Evolutionary conservation across 2,888 invertebrate genomes (phyloP).

Genomic region (Drosophila algonquin): DNA sequence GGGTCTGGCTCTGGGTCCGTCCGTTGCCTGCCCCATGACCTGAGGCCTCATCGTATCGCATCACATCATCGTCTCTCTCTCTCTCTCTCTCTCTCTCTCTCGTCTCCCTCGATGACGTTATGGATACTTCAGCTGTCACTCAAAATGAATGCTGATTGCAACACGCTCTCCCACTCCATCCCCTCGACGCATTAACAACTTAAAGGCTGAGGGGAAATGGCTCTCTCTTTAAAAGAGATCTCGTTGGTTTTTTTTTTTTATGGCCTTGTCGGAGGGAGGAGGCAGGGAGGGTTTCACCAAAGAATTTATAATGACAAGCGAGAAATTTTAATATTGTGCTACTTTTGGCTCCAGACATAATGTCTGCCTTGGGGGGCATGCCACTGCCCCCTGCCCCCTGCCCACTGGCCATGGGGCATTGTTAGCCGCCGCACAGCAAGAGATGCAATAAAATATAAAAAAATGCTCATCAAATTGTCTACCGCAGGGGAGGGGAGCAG

Average conservation of each 20-base stretch:
- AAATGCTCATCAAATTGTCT: conserved; percentile 63
- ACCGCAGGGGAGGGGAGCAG: conserved; percentile 4
- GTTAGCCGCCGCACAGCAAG: conserved; percentile 46
- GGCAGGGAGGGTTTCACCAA: conserved; percentile 10
- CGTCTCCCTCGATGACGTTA: conserved; percentile 71
- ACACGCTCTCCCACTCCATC: conserved; percentile 4
- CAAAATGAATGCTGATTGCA: conserved; percentile 71
- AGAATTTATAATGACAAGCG: conserved; percentile 76
- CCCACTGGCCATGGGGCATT: conserved; percentile 59
- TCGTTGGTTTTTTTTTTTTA: conserved; percentile 15
- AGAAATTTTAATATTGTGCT: conserved; percentile 72
- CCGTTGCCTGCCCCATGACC: conserved; percentile 55
- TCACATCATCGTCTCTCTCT: no score
- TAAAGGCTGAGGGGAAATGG: background rate
- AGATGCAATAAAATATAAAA: conserved; percentile 66
- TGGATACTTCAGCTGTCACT: conserved; percentile 75
- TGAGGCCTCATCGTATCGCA: conserved; percentile 27
- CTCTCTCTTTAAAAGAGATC: conserved; percentile 22
- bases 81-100: conserved; percentile 12
- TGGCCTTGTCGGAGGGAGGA: background rate
- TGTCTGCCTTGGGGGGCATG: conserved; percentile 40
- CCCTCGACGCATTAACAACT: conserved; percentile 13
- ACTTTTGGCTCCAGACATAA: conserved; percentile 37
- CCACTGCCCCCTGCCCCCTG: conserved; percentile 32
- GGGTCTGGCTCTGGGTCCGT: background rate